Base-by-base conservation (phyloP, 2,113 vertebrate species). In the Oncorhynchus mykiss region DNA sequence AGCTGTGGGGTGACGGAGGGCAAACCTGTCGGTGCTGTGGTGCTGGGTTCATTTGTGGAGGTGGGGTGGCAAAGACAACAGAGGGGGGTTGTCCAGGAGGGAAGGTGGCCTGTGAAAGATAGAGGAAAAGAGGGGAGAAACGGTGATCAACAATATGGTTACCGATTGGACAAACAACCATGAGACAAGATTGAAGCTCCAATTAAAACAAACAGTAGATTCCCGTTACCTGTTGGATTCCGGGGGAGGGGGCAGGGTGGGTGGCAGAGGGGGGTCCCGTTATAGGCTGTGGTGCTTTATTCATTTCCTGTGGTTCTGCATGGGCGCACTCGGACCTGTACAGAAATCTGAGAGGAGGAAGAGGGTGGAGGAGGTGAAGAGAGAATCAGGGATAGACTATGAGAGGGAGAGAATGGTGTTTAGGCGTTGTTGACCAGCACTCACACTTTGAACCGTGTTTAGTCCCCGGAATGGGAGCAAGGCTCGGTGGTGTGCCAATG, bases 291-390 rank as follows among this genome's bases (percentile, higher is more conserved):
- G 96, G 96, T 94, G 96, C 95, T 97, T 98, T 99, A 95, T 98
- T 99, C 97, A 98, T 99, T 97, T 98, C 97, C 97, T 94, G 95
- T 94, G 95, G 95, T 94, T 95, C 95, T 94, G 94, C 97, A 98
- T 99, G 94, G 93, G 95, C 95, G 90, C 94, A 94, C 91, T 93
- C 93, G 83, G 84, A 88, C 89, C 87, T 85, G 86, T 87, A 83
- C 78, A 90, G 77, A 88, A 84, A 83, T 78, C 91, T 93, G 39
- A 45, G 81, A 34, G 24, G 18, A 45, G 75, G 51, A 60, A 78
- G 24, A 25, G 48, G 6, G 73, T 31, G 78, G 5, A 25, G 3
- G 22, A 45, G 39, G 39, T 45, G 39, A 45, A 11, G 39, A 45
- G 66, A 67, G 29, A 39, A 8, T 18, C 66, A 67, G 31, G 3